phyloP scores from a whole-genome alignment of 2,888 invertebrate species.

The Cetonia aurata region DNA sequence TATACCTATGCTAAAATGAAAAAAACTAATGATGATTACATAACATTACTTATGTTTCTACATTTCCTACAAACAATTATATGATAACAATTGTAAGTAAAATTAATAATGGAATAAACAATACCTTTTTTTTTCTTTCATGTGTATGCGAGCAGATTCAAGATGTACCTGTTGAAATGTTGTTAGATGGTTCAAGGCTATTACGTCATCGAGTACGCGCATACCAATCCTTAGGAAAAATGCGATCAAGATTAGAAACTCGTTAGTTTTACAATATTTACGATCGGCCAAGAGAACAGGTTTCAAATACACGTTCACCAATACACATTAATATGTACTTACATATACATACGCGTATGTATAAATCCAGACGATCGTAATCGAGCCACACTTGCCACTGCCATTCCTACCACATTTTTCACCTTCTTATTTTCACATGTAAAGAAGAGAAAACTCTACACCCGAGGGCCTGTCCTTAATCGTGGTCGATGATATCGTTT shows the following conservation, averaged over 20 bases:
- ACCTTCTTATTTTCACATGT: not conserved
- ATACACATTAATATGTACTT: not conserved
- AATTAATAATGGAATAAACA: too few relatives aligned
- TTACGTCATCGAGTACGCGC: slow-evolving; percentile 8
- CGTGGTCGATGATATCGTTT: not conserved
- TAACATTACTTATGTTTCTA: too few relatives aligned
- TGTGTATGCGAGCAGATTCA: not conserved
- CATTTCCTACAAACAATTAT: too few relatives aligned
- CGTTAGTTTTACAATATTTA: slow-evolving; percentile 36
- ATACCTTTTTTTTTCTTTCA: not conserved
- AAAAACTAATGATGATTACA: too few relatives aligned
- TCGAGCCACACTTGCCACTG: not conserved
- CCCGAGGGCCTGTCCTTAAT: not conserved
- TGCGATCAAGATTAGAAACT: slow-evolving; percentile 38
- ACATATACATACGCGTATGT: slow-evolving; percentile 4
- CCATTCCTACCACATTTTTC: too few relatives aligned
- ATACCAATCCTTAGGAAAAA: slow-evolving; percentile 17
- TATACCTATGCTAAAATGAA: too few relatives aligned
- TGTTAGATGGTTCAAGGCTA: slow-evolving; percentile 5
- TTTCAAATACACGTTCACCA: slow-evolving; percentile 14
- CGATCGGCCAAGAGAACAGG: slow-evolving; percentile 9
- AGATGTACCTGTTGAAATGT: not conserved
- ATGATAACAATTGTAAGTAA: too few relatives aligned
- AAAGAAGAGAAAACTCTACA: not conserved
- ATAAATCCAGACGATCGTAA: slow-evolving; percentile 2